These are phyloP conservation scores for Drymodes brunneopygia DNA, from an alignment of 2,113 vertebrate genomes.

Conservation along the genomic window DNA sequence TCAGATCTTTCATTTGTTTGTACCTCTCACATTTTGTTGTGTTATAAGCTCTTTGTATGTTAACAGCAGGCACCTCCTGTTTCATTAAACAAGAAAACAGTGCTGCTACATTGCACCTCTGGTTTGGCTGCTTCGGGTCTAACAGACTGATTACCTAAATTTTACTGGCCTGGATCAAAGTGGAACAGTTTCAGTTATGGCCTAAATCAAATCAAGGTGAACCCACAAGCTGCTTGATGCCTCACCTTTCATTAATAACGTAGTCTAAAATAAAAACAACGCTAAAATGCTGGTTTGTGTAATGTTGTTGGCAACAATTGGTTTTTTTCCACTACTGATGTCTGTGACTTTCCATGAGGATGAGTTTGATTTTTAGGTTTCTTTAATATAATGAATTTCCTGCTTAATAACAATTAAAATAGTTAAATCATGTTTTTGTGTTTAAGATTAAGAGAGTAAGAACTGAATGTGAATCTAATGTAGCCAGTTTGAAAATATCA, in stretches of 20 bases:
- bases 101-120: neutral
- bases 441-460: neutral
- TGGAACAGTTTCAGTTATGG: neutral
- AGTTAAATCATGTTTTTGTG: neutral
- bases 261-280: neutral
- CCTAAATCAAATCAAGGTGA: neutral
- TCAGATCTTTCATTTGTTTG: neutral
- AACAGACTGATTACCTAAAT: neutral
- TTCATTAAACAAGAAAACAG: neutral
- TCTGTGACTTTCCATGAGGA: neutral
- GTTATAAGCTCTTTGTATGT: neutral
- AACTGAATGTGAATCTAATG: neutral
- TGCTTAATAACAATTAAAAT: neutral
- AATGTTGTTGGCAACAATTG: neutral
- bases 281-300: neutral
- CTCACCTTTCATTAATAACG: neutral
- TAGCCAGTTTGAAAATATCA: neutral
- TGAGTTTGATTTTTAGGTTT: neutral
- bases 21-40: neutral
- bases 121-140: neutral
- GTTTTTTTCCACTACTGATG: neutral
- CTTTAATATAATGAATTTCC: neutral
- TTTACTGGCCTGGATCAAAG: neutral
- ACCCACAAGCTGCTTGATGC: neutral
- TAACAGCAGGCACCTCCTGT: neutral